Base-by-base conservation (phyloP, 2,888 invertebrate genomes). In the Drosophila recens region DNA sequence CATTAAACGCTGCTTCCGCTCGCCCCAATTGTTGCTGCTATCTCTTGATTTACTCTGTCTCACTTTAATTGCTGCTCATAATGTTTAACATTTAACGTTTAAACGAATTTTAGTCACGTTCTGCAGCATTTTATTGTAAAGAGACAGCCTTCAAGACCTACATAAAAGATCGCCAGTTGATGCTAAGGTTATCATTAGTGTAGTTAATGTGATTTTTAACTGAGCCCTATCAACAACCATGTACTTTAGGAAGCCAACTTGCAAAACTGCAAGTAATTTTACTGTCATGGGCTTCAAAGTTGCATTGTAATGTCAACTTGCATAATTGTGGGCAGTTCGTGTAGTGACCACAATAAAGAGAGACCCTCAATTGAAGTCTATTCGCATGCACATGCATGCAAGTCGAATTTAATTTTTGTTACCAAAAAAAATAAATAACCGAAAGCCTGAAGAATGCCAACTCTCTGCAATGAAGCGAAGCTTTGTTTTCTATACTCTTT, bases 391-490 rank as follows among this genome's bases (percentile, higher is more conserved):
- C 15, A 17, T 46, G 57, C 54, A 56, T 62, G 53, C 65, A 59
- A 46, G 40, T 13, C 23, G 13, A 62, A 59, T 46, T 61, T 27
- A 10, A 49, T 48, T 54, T 49, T 51, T 51, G 17, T 45, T 40
- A 46, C 15, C n/a, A 17, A 40, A 42, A 53, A 30, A 34, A 27
- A 36, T 27, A 27, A 30, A 30, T 27, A 30, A 30, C 45, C 8
- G n/a, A 48, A 64, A 43, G 65, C 40, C 49, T 56, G 11, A 52
- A 71, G 62, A 57, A 52, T 76, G 56, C 43, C 67, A 77, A 72
- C 57, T 63, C 51, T 43, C 59, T 72, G 71, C 86, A 82, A 75
- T 86, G 71, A 80, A 78, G 83, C 75, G 61, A 34, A 36, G 38
- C 61, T 52, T 52, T 42, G 33, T 46, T 53, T 48, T 38, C 0